Percentiles rank a stretch among this genome's conserved stretches.
Evolutionary conservation across 2,797 vertebrate genomes (phyloP).

Genomic region (Pseudocheirus occidentalis): DNA sequence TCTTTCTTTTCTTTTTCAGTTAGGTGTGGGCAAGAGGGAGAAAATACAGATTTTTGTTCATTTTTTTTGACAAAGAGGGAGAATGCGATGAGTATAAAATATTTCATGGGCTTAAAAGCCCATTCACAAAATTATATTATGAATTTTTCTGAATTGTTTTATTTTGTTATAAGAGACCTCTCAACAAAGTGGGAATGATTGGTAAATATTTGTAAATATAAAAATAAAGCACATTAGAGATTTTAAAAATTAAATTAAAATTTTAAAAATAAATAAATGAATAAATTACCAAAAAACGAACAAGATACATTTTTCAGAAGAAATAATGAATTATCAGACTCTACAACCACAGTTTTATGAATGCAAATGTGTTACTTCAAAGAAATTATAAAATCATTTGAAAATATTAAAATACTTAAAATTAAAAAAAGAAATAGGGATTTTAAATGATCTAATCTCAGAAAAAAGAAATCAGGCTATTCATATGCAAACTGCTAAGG

Average conservation of each 20-base stretch:
- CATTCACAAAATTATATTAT: no score
- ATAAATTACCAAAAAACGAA: background rate
- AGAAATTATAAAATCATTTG: background rate
- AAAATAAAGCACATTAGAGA: background rate
- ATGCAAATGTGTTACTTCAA: background rate
- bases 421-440: background rate
- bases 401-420: background rate
- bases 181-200: background rate
- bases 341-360: background rate
- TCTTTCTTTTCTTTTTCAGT: no score
- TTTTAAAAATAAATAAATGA: background rate
- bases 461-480: background rate
- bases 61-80: no score
- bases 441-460: background rate
- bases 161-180: background rate
- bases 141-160: background rate
- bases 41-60: no score
- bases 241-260: no score
- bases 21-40: no score
- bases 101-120: no score
- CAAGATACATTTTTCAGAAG: background rate
- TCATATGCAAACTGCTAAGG: background rate
- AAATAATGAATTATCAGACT: background rate
- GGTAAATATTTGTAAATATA: background rate
- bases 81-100: no score